These are phyloP conservation scores for Chaunax sp. DNA, from an alignment of 2,797 vertebrate genomes.

Conservation along the genomic window DNA sequence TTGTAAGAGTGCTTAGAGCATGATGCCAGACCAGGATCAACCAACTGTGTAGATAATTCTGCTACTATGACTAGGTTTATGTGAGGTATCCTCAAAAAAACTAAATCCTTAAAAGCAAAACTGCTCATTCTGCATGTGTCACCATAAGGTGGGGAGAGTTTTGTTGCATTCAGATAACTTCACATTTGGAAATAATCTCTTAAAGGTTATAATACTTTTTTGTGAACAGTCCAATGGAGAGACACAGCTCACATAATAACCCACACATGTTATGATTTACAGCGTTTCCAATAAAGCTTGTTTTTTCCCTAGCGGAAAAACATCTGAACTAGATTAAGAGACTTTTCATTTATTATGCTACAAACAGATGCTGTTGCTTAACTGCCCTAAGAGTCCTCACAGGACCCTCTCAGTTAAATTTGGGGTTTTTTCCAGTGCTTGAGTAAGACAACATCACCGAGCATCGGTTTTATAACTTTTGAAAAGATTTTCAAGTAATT, in stretches of 20 bases:
- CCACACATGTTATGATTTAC: conserved; percentile 22
- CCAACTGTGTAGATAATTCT: neutral
- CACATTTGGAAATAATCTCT: conserved; percentile 38
- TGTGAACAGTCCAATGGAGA: conserved; percentile 27
- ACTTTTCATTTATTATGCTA: conserved; percentile 40
- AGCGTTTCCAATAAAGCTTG: conserved; percentile 30
- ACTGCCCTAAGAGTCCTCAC: conserved; percentile 11
- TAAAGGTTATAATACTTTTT: conserved; percentile 36
- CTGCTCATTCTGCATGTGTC: conserved; percentile 6
- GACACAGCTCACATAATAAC: conserved; percentile 28
- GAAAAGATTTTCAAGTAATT: neutral
- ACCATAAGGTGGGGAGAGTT: conserved; percentile 34
- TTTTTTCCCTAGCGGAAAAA: conserved; percentile 18
- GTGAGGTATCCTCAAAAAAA: neutral
- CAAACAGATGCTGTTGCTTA: conserved; percentile 45
- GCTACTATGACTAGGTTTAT: neutral
- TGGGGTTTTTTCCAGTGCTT: conserved; percentile 2
- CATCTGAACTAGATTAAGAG: conserved; percentile 47
- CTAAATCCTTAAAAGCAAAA: conserved; percentile 11
- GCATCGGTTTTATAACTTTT: neutral
- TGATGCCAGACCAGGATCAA: neutral
- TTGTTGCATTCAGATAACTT: conserved; percentile 34
- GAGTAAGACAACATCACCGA: conserved; percentile 1
- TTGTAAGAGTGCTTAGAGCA: conserved; percentile 20
- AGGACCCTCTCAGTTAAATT: conserved; percentile 28